A percentile compares a stretch with the other conserved stretches of the same genome.
These are phyloP conservation scores for Enteromius trimaculatus DNA, from an alignment of 2,797 vertebrate genomes.

Conservation along the genomic window DNA sequence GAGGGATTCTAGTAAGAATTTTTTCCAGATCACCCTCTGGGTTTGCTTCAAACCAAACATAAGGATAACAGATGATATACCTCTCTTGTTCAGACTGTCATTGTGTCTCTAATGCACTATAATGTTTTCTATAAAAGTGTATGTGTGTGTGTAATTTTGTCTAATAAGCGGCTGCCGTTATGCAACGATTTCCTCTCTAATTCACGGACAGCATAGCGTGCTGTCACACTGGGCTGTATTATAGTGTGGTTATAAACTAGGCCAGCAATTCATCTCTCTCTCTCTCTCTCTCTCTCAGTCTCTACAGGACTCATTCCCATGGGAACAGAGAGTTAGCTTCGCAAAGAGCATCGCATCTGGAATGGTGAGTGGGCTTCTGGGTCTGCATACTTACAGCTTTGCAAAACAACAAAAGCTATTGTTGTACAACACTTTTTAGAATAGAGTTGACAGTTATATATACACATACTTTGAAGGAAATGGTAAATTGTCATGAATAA, in stretches of 20 bases:
- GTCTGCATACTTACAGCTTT: slow-evolving; percentile 15
- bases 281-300: slow-evolving; percentile 44
- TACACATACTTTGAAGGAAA: background rate
- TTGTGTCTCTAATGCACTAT: slow-evolving; percentile 24
- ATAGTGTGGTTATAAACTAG: slow-evolving; percentile 32
- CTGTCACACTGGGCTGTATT: background rate
- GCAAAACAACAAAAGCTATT: slow-evolving; percentile 15
- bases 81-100: slow-evolving; percentile 11
- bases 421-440: background rate
- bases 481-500: no score
- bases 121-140: slow-evolving; percentile 15
- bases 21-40: slow-evolving; percentile 52
- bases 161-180: background rate
- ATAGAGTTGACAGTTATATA: background rate
- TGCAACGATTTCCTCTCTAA: slow-evolving; percentile 22
- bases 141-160: slow-evolving; percentile 4
- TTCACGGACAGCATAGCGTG: slow-evolving; percentile 25
- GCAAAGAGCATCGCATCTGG: slow-evolving; percentile 95
- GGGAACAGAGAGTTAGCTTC: slow-evolving; percentile 94
- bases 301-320: slow-evolving; percentile 87
- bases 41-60: slow-evolving; percentile 34
- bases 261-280: slow-evolving; percentile 44
- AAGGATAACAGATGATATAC: slow-evolving; percentile 52
- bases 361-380: slow-evolving; percentile 83
- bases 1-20: slow-evolving; percentile 54